Evolutionary conservation across 2,797 vertebrate genomes (phyloP), one percentile per base, ranked within the genome.

Genomic region (Pogonophryne albipinna): DNA sequence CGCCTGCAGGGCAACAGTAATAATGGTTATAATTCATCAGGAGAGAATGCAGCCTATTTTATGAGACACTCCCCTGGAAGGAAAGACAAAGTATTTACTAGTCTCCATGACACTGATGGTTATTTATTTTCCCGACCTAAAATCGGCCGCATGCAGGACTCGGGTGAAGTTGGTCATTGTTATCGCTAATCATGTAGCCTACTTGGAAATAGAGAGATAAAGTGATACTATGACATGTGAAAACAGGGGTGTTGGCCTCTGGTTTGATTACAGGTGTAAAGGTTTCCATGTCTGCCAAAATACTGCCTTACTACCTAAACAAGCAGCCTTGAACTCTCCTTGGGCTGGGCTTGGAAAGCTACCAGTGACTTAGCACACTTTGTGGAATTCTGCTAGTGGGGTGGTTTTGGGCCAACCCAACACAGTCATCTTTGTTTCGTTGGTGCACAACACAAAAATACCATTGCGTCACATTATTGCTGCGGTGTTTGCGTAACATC

Each of bases 341-440:
- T 61, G 78, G 76, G 70, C 52, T 50, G 50, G 71, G 69, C 60
- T 77, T 86, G 68, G 78, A 84, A 82, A 57, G 71, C 66, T 53
- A 62, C 66, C 75, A 62, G 50, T 69, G 78, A 79, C 70, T 82
- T 71, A 85, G 60, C 64, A 59, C 55, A 66, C 60, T 71, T 63
- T 41, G 34, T 77, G 59, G 71, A 63, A 73, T 52, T 83, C 59
- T 66, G 72, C 73, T 80, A 42, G 66, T 38, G 76, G 59, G 66
- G 65, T 71, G 66, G 57, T 82, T 90, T 80, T 72, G 63, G 79
- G 82, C 76, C 80, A 74, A 74, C 76, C 83, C 84, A 81, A 83
- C 81, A 78, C 66, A 71, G 79, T 86, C 72, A 66, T 86, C 82
- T 89, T 86, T 88, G 78, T 87, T 87, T 84, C 71, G 72, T 67